Evolutionary conservation across 2,113 vertebrate species (phyloP), one percentile per base, ranked within the genome.

Genomic region (Chloropsis hardwickii): DNA sequence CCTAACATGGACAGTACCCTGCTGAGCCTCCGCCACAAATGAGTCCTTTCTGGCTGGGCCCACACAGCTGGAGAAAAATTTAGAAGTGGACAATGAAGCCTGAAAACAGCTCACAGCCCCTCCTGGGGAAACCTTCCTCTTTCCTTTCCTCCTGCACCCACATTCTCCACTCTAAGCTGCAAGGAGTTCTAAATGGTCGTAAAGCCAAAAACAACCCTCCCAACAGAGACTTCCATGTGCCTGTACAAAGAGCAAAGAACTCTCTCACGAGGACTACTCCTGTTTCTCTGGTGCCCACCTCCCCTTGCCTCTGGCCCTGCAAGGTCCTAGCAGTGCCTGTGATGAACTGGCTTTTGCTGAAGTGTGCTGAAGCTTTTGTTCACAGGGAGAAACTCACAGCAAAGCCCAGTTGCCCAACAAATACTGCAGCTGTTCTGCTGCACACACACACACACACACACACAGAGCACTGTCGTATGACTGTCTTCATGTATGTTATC

Each of bases 271-370:
- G 4, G 56, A 56, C 37, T 17, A 9, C 33, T 82, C 51, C 7
- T 27, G 16, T 28, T 72, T 27, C 45, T 84, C 42, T 10, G 11
- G 24, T 12, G 28, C 17, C 33, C 50, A 73, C 15, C 33, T 37
- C 29, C 23, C 25, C 33, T 71, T 1, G 1, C 21, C 23, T 21
- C 69, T 22, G 25, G 39, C 53, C 25, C 69, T 47, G 14, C 35
- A 51, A 50, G 48, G 48, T 40, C 17, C 40, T 3, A 0, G 9
- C 0, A 0, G 20, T 40, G 47, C 22, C 67, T n/a, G 48, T 27
- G 33, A n/a, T 6, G 2, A 80, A 8, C 5, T 7, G 25, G 3
- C 0, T 1, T 24, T 18, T 37, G 27, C 69, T 79, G 37, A 81
- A 66, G 1, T 24, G 21, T 37, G 27, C 69, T 79, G 37, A 81